Evolutionary conservation across 2,113 vertebrate genomes (phyloP).

Genomic region (Silurus meridionalis): DNA sequence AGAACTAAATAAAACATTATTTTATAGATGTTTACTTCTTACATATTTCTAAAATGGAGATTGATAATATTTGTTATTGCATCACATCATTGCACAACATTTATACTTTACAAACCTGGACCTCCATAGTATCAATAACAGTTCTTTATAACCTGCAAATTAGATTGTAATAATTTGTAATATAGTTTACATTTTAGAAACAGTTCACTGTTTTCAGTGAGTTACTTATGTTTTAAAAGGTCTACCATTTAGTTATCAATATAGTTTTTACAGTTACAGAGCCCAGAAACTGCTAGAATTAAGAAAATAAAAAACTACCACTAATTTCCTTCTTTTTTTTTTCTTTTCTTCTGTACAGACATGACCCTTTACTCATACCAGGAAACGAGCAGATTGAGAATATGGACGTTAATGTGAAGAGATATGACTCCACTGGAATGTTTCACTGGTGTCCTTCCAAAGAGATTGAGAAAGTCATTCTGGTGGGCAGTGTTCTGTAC

Average conservation of each 20-base stretch:
- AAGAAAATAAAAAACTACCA: background rate
- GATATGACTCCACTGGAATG: conserved; percentile 98
- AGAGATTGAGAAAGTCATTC: conserved; percentile 97
- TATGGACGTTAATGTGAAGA: conserved; percentile 97
- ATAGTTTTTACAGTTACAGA: background rate
- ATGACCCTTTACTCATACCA: conserved; percentile 94
- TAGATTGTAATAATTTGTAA: background rate
- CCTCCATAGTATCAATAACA: background rate
- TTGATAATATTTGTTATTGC: background rate
- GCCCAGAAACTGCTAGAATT: background rate
- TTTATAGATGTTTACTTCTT: background rate
- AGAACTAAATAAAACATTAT: background rate
- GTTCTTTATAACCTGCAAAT: background rate
- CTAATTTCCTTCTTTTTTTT: conserved; percentile 7
- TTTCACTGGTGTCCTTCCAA: conserved; percentile 98
- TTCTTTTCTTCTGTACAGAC: conserved; percentile 71
- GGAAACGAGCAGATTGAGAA: conserved; percentile 97
- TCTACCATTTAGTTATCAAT: background rate
- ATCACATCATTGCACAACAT: background rate
- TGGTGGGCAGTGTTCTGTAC: conserved; percentile 79
- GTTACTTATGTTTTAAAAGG: background rate
- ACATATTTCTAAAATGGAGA: background rate
- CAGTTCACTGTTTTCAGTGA: background rate
- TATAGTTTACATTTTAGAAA: no score
- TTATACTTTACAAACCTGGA: background rate